Evolutionary conservation across 2,113 vertebrate genomes (phyloP), one percentile per base, ranked within the genome.

Genomic region (Syngnathus typhle): DNA sequence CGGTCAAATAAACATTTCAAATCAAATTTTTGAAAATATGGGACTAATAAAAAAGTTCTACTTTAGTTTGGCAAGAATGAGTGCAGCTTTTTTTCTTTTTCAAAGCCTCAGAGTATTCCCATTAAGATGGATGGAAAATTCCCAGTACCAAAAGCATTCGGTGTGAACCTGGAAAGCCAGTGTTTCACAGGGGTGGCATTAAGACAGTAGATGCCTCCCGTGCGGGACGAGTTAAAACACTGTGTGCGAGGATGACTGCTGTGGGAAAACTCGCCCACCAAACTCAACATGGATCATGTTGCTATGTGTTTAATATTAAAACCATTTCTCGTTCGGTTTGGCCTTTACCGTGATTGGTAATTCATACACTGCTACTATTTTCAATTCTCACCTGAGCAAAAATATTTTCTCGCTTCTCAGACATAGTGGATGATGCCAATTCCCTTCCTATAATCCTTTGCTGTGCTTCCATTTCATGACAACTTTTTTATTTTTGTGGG

Each of bases 371-470:
- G 38, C 21, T 13, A 21, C 38, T 67, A 60, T 72, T 68, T 54
- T 76, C 66, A 19, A 7, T 43, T 65, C 38, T 67, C 65, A 81
- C 74, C 82, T 75, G 66, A 73, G 62, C 51, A 75, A 64, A 66
- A 60, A 43, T n/a, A 7, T 21, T 19, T 68, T 68, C 62, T 60
- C 41, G 15, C 15, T 44, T 62, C 39, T 46, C 21, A 77, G 77
- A 70, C 58, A 64, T 69, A 80, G 81, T 69, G 79, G 76, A 80
- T 81, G 75, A 82, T 78, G 81, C 81, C 70, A 60, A 76, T 71
- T 78, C 80, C 83, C 78, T 84, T 70, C 71, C 71, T 80, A 79
- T 90, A 86, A 90, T 88, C 85, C 84, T 62, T 79, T 60, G 72
- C 75, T 77, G 71, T 79, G 73, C 73, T 77, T 75, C 80, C 65